These are phyloP conservation scores for Peribatodes rhomboidaria DNA, from an alignment of 2,888 invertebrate genomes.

Conservation along the genomic window DNA sequence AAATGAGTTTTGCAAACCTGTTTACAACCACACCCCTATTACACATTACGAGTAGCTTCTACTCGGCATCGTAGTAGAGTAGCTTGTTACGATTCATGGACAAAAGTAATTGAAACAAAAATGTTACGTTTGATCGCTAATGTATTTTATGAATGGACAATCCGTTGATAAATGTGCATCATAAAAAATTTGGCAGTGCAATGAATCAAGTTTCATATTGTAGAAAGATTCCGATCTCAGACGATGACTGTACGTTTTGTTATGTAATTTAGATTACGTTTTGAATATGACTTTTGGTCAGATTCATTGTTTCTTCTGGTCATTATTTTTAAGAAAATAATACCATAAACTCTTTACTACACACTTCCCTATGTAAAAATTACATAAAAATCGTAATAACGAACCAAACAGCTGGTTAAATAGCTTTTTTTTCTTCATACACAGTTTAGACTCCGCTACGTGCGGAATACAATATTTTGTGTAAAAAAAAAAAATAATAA, in stretches of 20 bases:
- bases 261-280: conserved; percentile 30
- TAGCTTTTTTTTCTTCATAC: conserved; percentile 7
- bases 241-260: conserved; percentile 22
- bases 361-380: conserved; percentile 7
- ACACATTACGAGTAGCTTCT: not conserved
- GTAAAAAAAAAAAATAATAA: not conserved
- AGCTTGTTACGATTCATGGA: not conserved
- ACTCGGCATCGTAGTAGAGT: no score
- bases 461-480: not conserved
- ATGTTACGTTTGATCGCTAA: conserved; percentile 3
- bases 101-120: not conserved
- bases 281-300: conserved; percentile 43
- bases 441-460: not conserved
- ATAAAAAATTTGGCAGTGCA: conserved; percentile 24
- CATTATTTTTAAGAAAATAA: conserved; percentile 17
- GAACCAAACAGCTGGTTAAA: not conserved
- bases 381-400: conserved; percentile 5
- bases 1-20: conserved; percentile 4
- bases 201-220: conserved; percentile 28
- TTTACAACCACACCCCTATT: not conserved
- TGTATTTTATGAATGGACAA: conserved; percentile 36
- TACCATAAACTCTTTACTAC: conserved; percentile 1
- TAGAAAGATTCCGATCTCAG: conserved; percentile 14
- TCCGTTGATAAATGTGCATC: conserved; percentile 22
- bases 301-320: conserved; percentile 41